Base-by-base conservation (phyloP, 64 coral and sea anemone species). In the Hydrozoanthus tunicans region DNA sequence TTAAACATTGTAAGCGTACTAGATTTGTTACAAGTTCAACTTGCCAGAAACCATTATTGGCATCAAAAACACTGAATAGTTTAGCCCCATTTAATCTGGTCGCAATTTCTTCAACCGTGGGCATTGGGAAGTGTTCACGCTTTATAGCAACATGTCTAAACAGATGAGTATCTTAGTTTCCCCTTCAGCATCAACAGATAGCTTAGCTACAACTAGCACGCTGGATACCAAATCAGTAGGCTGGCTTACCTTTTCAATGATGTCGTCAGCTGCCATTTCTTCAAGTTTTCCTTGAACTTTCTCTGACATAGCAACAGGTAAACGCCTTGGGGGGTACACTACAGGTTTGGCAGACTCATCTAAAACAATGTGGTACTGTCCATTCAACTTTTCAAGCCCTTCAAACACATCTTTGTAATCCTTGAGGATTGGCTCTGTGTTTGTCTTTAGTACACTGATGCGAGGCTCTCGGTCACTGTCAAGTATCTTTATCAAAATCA, bases 11-110 rank as follows among this genome's bases (percentile, higher is more conserved):
- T 9, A 25, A 82, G 80, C 59, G 20, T 7, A 7, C 9, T 15
- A 13, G 12, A 23, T 9, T 26, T 9, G 6, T 56, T 8, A 59
- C 79, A 59, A 82, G 80, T 82, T 82, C 54, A 24, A 82, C 53
- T 15, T 82, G 80, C 80, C 80, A 82, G 62, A 82, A 82, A 12
- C 80, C 80, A 4, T 58, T 59, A 82, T 56, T 82, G 17, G 80
- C 55, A 82, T 82, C 55, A 60, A 82, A 82, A 23, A 59, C 57
- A 61, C 80, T 82, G 80, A 82, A 82, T 55, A 62, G 20, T 54
- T 82, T 53, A 53, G 74, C 74, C 10, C 26, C 17, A 25, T 3
- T 15, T 8, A 73, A 73, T 73, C 70, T 73, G n/a, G 70, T 25
- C 3, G 27, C 3, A 12, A 53, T 26, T 77, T 77, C 74, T 77